Percentiles rank a stretch among this genome's conserved stretches.
These are phyloP conservation scores for Stenurella melanura DNA, from an alignment of 2,888 invertebrate genomes.

Conservation along the genomic window DNA sequence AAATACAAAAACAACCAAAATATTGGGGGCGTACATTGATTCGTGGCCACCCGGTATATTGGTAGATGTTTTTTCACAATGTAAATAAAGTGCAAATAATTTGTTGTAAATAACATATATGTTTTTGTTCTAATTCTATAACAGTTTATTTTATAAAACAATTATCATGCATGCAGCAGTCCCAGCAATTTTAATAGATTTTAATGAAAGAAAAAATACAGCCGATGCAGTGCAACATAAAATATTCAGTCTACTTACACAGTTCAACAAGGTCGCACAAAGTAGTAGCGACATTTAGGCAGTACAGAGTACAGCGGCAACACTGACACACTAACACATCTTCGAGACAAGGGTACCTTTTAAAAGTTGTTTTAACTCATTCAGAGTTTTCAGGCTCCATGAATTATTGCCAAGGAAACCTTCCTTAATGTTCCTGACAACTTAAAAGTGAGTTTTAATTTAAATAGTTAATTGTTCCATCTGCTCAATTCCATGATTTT, in stretches of 20 bases:
- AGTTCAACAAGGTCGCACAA: conserved; percentile 27
- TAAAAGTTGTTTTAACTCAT: conserved; percentile 7
- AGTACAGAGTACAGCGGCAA: conserved; percentile 24
- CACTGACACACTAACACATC: conserved; percentile 33
- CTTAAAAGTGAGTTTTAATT: not conserved
- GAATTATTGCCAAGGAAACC: conserved; percentile 16
- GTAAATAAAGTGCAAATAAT: too few relatives aligned
- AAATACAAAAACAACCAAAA: too few relatives aligned
- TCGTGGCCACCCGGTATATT: too few relatives aligned
- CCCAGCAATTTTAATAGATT: not conserved
- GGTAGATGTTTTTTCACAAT: too few relatives aligned
- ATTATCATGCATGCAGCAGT: not conserved
- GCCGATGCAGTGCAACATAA: conserved; percentile 36
- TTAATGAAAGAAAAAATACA: not conserved
- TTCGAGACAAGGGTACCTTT: conserved; percentile 31
- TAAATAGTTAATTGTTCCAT: conserved; percentile 29
- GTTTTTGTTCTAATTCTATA: too few relatives aligned
- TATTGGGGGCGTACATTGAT: too few relatives aligned
- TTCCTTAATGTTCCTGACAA: conserved; percentile 8
- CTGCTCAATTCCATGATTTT: conserved; percentile 18
- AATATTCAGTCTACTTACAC: conserved; percentile 39
- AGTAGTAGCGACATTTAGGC: conserved; percentile 38
- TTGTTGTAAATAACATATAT: too few relatives aligned
- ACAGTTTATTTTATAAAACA: not conserved
- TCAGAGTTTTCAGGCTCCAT: conserved; percentile 1